phyloP scores from a whole-genome alignment of 1,140 invertebrate species.

The Caerostris darwini region DNA sequence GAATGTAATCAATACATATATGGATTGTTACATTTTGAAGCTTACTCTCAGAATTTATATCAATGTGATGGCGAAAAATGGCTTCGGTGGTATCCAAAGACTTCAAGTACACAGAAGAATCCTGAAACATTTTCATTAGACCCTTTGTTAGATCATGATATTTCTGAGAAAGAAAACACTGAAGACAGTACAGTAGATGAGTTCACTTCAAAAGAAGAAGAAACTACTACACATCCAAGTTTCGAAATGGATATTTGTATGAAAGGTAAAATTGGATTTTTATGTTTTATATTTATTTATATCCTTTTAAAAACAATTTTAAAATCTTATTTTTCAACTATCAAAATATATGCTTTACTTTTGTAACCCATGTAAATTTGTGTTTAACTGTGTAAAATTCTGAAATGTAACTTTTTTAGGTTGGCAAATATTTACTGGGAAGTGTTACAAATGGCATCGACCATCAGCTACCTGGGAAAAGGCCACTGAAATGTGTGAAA shows the following conservation, averaged over 20 bases:
- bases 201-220: constrained; percentile 5
- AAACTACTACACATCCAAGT: neutral
- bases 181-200: neutral
- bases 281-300: neutral
- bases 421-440: constrained; percentile 66
- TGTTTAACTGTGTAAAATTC: neutral
- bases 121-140: neutral
- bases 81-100: constrained; percentile 58
- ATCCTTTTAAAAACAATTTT: neutral
- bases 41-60: constrained; percentile 33
- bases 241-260: constrained; percentile 27
- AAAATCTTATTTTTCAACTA: neutral
- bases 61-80: constrained; percentile 76
- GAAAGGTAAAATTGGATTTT: constrained; percentile 27
- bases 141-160: neutral
- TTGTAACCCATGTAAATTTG: neutral
- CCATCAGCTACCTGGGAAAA: constrained; percentile 47
- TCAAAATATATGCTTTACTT: neutral
- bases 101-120: neutral
- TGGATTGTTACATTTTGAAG: constrained; percentile 69
- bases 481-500: constrained; percentile 55
- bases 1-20: constrained; percentile 58
- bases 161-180: neutral
- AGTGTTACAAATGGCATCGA: constrained; percentile 68
- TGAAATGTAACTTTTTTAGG: constrained; percentile 32